These are phyloP conservation scores for Ceriagrion tenellum DNA, from an alignment of 2,888 invertebrate species.

Conservation along the genomic window DNA sequence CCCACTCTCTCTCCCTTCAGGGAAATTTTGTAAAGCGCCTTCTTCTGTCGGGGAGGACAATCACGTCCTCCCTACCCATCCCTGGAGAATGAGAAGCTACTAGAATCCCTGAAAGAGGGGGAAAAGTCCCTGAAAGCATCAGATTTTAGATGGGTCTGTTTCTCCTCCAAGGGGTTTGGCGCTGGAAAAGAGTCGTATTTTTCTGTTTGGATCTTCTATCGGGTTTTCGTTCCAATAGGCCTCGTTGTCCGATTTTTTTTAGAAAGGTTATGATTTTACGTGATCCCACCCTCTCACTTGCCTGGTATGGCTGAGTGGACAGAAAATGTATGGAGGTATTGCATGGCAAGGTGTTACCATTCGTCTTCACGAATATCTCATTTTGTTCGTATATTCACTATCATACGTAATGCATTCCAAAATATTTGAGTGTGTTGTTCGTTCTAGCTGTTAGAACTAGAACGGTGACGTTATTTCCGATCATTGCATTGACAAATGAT, in stretches of 20 bases:
- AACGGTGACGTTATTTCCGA: no score
- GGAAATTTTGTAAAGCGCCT: slow-evolving; percentile 36
- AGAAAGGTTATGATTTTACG: not conserved
- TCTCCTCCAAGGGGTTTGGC: not conserved
- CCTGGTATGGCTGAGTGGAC: not conserved
- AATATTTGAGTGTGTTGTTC: no score
- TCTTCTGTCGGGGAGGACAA: not conserved
- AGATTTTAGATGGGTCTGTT: not conserved
- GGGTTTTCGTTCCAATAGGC: not conserved
- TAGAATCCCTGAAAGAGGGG: slow-evolving; percentile 2
- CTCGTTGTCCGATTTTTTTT: not conserved
- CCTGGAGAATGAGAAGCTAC: slow-evolving; percentile 2
- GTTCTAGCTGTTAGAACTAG: no score
- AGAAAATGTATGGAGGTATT: no score
- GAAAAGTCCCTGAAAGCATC: not conserved
- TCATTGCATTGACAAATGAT: no score
- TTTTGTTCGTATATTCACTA: no score
- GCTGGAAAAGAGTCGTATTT: not conserved
- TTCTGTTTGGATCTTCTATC: not conserved
- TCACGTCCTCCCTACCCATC: slow-evolving; percentile 4
- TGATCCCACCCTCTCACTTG: not conserved
- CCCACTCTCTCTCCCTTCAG: not conserved
- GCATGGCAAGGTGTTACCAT: no score
- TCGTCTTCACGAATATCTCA: no score
- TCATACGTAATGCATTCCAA: no score